Evolutionary conservation across 2,113 vertebrate genomes (phyloP).

Genomic region (Pagrus major): DNA sequence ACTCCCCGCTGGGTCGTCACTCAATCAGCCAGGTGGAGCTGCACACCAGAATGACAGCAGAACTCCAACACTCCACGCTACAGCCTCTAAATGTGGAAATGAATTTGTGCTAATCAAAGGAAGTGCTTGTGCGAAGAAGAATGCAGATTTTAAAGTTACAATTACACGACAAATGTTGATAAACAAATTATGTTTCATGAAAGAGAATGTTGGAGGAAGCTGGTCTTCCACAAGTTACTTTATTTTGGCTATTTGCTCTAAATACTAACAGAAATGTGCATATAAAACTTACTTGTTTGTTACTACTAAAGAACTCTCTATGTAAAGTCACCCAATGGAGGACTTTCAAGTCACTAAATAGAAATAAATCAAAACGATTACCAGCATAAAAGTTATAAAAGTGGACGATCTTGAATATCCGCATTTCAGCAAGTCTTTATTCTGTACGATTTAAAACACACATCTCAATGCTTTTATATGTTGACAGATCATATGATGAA

Average conservation of each 20-base stretch:
- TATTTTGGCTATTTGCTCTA: neutral
- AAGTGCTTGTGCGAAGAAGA: neutral
- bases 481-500: neutral
- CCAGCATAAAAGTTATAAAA: no score
- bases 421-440: no score
- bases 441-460: neutral
- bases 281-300: neutral
- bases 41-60: constrained; percentile 72
- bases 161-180: neutral
- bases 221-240: neutral
- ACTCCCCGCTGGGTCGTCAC: constrained; percentile 78
- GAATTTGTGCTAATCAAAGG: constrained; percentile 31
- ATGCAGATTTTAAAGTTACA: constrained; percentile 32
- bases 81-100: constrained; percentile 52
- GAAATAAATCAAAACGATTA: no score
- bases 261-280: neutral
- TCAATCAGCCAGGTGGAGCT: constrained; percentile 79
- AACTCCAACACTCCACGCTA: constrained; percentile 66
- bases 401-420: no score
- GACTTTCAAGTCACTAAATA: neutral
- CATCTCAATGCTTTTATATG: neutral
- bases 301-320: neutral
- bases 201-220: neutral
- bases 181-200: neutral
- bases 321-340: neutral